phyloP scores from a whole-genome alignment of 2,888 invertebrate species.

The Steromphala cineraria region DNA sequence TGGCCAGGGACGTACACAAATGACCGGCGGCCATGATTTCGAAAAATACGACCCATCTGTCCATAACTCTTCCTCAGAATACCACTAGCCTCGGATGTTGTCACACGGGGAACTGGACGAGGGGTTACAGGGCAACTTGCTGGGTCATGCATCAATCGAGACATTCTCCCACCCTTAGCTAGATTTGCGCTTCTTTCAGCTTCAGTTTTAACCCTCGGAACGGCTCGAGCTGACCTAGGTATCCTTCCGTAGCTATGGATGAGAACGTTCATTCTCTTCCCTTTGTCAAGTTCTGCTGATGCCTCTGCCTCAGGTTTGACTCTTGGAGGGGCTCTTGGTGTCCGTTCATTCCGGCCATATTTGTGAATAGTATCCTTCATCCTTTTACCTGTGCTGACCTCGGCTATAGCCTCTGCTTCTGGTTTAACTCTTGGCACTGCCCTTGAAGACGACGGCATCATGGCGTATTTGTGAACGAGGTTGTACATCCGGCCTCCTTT shows the following conservation, averaged over 20 bases:
- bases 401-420: conserved; percentile 53
- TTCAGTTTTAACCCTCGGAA: conserved; percentile 54
- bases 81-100: conserved; percentile 47
- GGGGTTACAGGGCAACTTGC: conserved; percentile 43
- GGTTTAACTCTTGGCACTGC: conserved; percentile 58
- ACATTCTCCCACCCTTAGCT: conserved; percentile 56
- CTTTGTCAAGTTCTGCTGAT: conserved; percentile 47
- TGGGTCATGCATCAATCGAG: conserved; percentile 52
- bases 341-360: conserved; percentile 27
- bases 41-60: conserved; percentile 45
- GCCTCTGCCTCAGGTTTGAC: conserved; percentile 53
- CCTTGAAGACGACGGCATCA: conserved; percentile 42
- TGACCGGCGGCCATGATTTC: conserved; percentile 46
- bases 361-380: conserved; percentile 54
- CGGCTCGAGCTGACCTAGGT: conserved; percentile 41
- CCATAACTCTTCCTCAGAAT: conserved; percentile 34
- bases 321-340: conserved; percentile 45
- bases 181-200: conserved; percentile 52
- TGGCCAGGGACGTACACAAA: conserved; percentile 47
- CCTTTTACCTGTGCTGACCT: conserved; percentile 53
- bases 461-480: conserved; percentile 53
- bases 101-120: conserved; percentile 48
- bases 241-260: conserved; percentile 48
- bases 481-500: conserved; percentile 59
- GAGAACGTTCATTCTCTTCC: conserved; percentile 48